Base-by-base conservation (phyloP, 2,113 vertebrate genomes). In the Nycticebus coucang region DNA sequence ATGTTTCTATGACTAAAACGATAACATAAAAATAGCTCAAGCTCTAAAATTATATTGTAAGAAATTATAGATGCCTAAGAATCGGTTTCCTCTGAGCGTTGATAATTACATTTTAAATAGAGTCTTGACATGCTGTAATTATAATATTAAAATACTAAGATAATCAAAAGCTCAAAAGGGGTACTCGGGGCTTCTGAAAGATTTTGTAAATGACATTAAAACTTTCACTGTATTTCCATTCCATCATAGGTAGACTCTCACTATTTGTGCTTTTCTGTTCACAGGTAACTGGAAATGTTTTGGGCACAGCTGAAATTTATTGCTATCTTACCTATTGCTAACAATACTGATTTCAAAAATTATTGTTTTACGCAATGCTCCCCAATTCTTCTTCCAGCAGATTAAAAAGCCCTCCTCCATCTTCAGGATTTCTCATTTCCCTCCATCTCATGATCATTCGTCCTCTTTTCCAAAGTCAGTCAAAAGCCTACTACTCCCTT, bases 21-120 rank as follows among this genome's bases (percentile, higher is more conserved):
- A 59, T 68, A 55, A 37, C 60, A 95, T 24, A 96, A 96, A 98
- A 98, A 94, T 87, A 98, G 57, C 55, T 90, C 71, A 93, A 8
- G 4, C 2, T 93, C 90, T 97, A 95, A 96, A 97, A 96, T 94
- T 81, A 96, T 37, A 77, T 95, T 97, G 71, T 71, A 89, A 94
- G 53, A 97, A 97, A 95, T 96, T 96, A 94, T 26, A 71, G 80
- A 95, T 83, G 55, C 85, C 87, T 81, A 59, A 95, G 97, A 98
- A 97, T 88, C 50, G 95, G 24, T 97, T 97, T 97, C 93, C 95
- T 93, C 94, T 85, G 66, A 21, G 28, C 1, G 84, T 97, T 94
- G 92, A 95, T 94, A 97, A 97, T 81, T 97, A 68, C 45, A 96
- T 96, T 97, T 95, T 89, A 97, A 98, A 87, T 55, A 96, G 93